Evolutionary conservation across 35 echinoderm and acorn worm genomes (phyloP), one percentile per base, ranked within the genome.

Genomic region (Lytechinus pictus): DNA sequence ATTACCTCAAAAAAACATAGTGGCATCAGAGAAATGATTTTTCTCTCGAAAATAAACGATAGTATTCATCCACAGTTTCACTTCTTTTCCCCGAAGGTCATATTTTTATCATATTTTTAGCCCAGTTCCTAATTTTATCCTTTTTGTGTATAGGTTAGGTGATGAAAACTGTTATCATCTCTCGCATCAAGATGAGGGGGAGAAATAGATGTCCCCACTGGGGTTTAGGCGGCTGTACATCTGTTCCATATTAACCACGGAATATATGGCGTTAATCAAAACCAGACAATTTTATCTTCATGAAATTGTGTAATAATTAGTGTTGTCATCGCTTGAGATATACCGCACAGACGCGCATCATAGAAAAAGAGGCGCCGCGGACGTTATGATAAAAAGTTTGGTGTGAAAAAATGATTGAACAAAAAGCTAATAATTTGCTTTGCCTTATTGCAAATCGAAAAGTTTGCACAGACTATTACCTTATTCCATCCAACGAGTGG

Each of bases 131-230:
- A 8, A 6, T 79, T 66, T 71, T 12, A 5, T 57, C 4, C 55
- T 11, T 57, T 58, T 58, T 2, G 56, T 58, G 33, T 44, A 0
- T 4, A 79, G 66, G 19, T n/a, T 24, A 52, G 88, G 88, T 90
- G 88, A 90, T 90, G 88, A 90, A 44, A 90, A 90, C 88, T 14
- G 27, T 54, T 90, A 90, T 90, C 88, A 90, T 90, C 88, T 54
- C 88, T 12, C 29, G 0, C 5, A 90, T 19, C 9, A 27, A 90
- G 28, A 44, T 90, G 88, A 14, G 87, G 10, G 28, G 52, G 88
- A 44, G 29, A 54, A 33, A 54, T 44, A 90, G 88, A 90, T 54
- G 88, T 90, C 88, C 52, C 88, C 88, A 52, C 52, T 90, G 29
- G 88, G 29, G 88, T 29, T 44, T 54, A 44, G 14, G 88, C 52